Base-by-base conservation (phyloP, 2,888 invertebrate genomes). In the Epinotia ramella region DNA sequence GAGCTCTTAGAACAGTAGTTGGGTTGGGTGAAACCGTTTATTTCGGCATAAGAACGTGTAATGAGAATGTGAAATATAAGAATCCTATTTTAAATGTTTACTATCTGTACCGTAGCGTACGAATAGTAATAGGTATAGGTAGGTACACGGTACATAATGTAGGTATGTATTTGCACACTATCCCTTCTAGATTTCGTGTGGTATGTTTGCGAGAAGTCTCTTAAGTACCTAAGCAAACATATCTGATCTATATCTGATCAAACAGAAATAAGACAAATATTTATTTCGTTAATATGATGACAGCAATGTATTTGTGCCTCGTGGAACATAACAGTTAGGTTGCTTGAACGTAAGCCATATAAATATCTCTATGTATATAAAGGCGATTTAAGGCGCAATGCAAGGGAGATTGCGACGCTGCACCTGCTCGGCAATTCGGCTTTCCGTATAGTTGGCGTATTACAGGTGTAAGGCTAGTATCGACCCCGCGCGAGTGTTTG, bases 401-500 rank as follows among this genome's bases (percentile, higher is more conserved):
- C 60, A 69, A 59, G 60, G 69, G 59, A 60, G 24, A 69, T 67
- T 69, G 59, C 59, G 60, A 46, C 59, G 33, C n/a, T 20, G 59
- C 69, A 69, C 46, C 59, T 69, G 59, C 46, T 24, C 46, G 44
- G 28, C n/a, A 46, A 67, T 67, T 16, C 33, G 11, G 33, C 66
- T 56, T 56, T 18, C 56, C 18, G 13, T 57, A 53, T 53, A 67
- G 57, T 20, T 20, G 20, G 20, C 12, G 57, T 57, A 20, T 20
- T 49, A 49, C 49, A 16, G 49, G 33, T 33, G 5, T 33, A 33
- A 33, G 33, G 49, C 49, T 49, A 49, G 16, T 49, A 49, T 16
- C 16, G 49, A 49, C 12, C 49, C 49, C 49, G 46, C 1, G 13
- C 16, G 16, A 53, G 53, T 6, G 7, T 40, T 40, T 40, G 40